Conservation (phyloP, 2,113 vertebrate species). For the Noctilio leporinus region DNA sequence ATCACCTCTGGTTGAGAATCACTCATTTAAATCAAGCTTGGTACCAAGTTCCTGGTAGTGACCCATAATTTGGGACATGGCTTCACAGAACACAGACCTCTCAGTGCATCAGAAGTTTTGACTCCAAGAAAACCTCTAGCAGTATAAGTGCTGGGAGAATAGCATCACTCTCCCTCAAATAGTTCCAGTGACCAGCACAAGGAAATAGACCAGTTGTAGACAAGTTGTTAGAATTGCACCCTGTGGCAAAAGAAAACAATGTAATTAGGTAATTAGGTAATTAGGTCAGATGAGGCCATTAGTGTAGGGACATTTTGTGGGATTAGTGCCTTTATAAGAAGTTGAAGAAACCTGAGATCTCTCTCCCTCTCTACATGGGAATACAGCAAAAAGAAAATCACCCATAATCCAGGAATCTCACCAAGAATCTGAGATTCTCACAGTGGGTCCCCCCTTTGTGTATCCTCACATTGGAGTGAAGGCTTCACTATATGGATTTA, state of each 20-base stretch:
- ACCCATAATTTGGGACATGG: not conserved
- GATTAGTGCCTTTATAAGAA: not conserved
- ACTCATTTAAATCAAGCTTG: not conserved
- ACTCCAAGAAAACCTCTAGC: not conserved
- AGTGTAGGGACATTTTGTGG: fast-evolving
- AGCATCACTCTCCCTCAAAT: not conserved
- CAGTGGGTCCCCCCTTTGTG: fast-evolving
- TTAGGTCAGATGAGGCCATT: not conserved
- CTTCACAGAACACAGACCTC: not conserved
- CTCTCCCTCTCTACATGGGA: not conserved
- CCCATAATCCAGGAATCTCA: not conserved
- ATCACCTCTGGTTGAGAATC: not conserved
- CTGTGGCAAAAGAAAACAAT: not conserved
- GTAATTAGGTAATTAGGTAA: not conserved
- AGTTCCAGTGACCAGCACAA: not conserved
- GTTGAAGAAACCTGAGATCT: not conserved
- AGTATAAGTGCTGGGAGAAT: not conserved
- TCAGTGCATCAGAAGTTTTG: not conserved
- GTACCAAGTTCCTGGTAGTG: not conserved
- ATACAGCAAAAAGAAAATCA: too few species aligned
- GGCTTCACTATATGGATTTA: not conserved
- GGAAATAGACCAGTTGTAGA: not conserved
- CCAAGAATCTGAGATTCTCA: not conserved
- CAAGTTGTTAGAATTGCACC: not conserved
- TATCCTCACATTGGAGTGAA: not conserved